Percentiles rank a stretch among this genome's conserved stretches.
Evolutionary conservation across 2,113 vertebrate genomes (phyloP).

Genomic region (Salvator merianae): DNA sequence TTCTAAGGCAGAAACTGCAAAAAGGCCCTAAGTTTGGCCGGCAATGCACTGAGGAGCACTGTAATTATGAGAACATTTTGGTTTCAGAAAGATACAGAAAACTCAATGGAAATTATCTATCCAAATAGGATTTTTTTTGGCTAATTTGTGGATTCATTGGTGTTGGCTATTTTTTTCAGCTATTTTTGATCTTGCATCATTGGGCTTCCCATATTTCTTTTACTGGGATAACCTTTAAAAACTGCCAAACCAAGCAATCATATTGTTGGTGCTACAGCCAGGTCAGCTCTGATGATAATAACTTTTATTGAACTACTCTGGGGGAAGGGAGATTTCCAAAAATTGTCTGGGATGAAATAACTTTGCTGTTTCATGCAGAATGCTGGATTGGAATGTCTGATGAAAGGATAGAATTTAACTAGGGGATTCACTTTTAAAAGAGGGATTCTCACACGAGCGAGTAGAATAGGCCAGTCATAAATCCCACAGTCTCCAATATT

Average conservation of each 20-base stretch:
- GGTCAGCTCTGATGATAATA: background rate
- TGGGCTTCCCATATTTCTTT: background rate
- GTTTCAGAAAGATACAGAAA: too few relatives aligned
- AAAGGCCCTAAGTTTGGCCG: too few relatives aligned
- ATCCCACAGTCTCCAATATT: slow-evolving; percentile 39
- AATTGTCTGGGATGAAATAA: slow-evolving; percentile 27
- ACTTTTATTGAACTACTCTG: slow-evolving; percentile 30
- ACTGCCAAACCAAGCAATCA: background rate
- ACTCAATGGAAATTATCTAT: background rate
- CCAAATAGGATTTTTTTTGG: background rate
- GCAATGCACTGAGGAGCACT: too few relatives aligned
- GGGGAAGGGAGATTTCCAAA: background rate
- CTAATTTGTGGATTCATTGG: background rate
- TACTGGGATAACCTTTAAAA: background rate
- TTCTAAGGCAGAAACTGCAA: too few relatives aligned
- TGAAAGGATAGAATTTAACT: slow-evolving; percentile 46
- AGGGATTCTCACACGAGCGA: slow-evolving; percentile 21
- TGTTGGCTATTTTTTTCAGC: background rate
- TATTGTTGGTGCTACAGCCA: background rate
- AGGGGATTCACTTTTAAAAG: slow-evolving; percentile 50
- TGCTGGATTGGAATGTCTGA: slow-evolving; percentile 42
- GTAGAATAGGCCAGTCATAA: slow-evolving; percentile 24
- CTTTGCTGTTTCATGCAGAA: slow-evolving; percentile 33
- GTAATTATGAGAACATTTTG: too few relatives aligned
- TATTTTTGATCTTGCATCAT: background rate